These are phyloP conservation scores for Hybognathus amarus DNA, from an alignment of 2,797 vertebrate species.

Conservation along the genomic window DNA sequence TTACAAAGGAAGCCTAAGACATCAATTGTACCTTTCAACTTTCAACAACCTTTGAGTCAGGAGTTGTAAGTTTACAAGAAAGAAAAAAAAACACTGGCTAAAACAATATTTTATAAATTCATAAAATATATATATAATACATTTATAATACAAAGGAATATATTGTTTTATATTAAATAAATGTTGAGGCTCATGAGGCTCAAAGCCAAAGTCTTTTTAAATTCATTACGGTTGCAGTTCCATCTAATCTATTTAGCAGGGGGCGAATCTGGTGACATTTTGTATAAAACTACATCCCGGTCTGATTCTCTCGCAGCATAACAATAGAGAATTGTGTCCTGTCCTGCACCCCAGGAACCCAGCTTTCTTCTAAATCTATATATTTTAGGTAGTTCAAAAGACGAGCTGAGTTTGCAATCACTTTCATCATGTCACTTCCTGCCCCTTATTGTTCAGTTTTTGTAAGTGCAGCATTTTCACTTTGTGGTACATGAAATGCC, in stretches of 20 bases:
- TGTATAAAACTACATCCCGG: background rate
- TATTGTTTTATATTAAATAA: too few species aligned
- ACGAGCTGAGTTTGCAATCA: conserved; percentile 27
- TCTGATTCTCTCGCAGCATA: conserved; percentile 1
- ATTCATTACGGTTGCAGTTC: background rate
- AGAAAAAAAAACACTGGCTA: too few species aligned
- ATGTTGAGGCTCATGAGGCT: too few species aligned
- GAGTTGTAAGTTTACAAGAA: background rate
- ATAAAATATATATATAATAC: too few species aligned
- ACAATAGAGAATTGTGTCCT: conserved; percentile 23
- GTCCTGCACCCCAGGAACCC: conserved; percentile 3
- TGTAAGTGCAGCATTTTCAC: conserved; percentile 31
- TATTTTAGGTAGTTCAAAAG: conserved; percentile 24
- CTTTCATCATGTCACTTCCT: conserved; percentile 23
- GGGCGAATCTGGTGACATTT: conserved; percentile 16
- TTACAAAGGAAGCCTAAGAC: background rate
- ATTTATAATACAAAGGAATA: too few species aligned
- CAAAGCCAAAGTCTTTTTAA: too few species aligned
- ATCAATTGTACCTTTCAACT: background rate
- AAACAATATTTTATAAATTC: too few species aligned
- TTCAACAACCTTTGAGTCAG: background rate
- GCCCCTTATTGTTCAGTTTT: conserved; percentile 16
- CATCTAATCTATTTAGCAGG: conserved; percentile 10
- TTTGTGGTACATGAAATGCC: conserved; percentile 21
- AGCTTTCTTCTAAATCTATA: background rate